Percentiles rank a stretch among this genome's conserved stretches.
These are phyloP conservation scores for Cordylochernes scorpioides DNA, from an alignment of 2,888 invertebrate species.

Conservation along the genomic window DNA sequence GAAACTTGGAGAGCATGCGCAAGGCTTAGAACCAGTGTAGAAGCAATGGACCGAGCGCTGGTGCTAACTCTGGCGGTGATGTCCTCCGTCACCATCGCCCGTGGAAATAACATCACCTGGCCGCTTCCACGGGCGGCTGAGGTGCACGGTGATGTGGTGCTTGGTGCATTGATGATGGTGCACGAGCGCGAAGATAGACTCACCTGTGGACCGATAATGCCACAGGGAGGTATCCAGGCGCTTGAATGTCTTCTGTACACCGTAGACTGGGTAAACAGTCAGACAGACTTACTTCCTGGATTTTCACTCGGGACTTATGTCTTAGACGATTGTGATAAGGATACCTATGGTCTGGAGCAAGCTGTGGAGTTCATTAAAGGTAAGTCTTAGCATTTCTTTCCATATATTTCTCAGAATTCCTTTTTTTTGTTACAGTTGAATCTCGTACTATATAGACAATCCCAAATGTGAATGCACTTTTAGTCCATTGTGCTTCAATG, in stretches of 20 bases:
- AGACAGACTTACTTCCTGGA: constrained; percentile 37
- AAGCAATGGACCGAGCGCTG: too few relatives aligned
- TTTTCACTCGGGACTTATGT: constrained; percentile 60
- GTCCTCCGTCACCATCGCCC: too few relatives aligned
- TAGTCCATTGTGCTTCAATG: too few relatives aligned
- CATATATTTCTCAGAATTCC: too few relatives aligned
- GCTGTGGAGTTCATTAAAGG: too few relatives aligned
- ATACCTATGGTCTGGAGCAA: constrained; percentile 76
- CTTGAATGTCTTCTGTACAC: constrained; percentile 82
- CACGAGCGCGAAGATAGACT: constrained; percentile 63
- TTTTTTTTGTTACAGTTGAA: too few relatives aligned
- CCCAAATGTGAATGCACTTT: too few relatives aligned
- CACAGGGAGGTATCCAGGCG: too few relatives aligned
- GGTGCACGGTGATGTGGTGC: constrained; percentile 56
- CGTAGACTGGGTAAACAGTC: constrained; percentile 44
- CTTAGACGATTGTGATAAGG: constrained; percentile 78
- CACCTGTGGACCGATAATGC: constrained; percentile 70
- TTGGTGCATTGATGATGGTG: constrained; percentile 83
- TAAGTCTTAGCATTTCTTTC: constrained; percentile 85
- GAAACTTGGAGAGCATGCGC: too few relatives aligned
- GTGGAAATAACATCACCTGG: constrained; percentile 32
- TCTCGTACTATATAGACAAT: too few relatives aligned
- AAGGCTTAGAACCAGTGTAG: too few relatives aligned
- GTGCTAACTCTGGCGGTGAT: too few relatives aligned
- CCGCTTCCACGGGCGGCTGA: constrained; percentile 60